Evolutionary conservation across 2,113 vertebrate species (phyloP).

Genomic region (Tupaia tana): DNA sequence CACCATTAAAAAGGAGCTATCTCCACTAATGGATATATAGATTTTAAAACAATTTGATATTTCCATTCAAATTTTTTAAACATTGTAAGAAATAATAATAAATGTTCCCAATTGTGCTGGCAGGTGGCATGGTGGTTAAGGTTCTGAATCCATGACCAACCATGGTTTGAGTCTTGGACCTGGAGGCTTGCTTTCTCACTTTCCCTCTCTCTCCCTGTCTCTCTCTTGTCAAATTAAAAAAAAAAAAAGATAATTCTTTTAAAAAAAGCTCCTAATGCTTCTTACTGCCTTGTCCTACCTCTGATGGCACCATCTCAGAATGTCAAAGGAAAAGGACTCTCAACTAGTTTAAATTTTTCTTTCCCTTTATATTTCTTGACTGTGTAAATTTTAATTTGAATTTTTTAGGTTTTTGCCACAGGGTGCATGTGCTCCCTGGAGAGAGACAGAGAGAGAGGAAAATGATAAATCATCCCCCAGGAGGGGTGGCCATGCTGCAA

Average conservation of each 20-base stretch:
- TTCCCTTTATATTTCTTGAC: neutral
- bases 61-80: constrained; percentile 9
- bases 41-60: neutral
- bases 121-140: too few relatives aligned
- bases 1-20: neutral
- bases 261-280: neutral
- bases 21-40: neutral
- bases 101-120: too few relatives aligned
- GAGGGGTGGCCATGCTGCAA: too few relatives aligned
- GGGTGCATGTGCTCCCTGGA: neutral
- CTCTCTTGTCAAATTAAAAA: too few relatives aligned
- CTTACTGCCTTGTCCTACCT: neutral
- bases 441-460: too few relatives aligned
- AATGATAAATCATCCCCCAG: too few relatives aligned
- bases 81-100: neutral
- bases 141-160: too few relatives aligned
- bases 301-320: neutral
- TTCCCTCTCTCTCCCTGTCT: too few relatives aligned
- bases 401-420: neutral
- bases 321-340: neutral
- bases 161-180: too few relatives aligned
- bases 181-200: too few relatives aligned
- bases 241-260: neutral
- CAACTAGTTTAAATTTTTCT: neutral
- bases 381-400: neutral